A percentile compares a stretch with the other conserved stretches of the same genome.
These are phyloP conservation scores for Meghimatium bilineatum DNA, from an alignment of 2,888 invertebrate genomes.

Conservation along the genomic window DNA sequence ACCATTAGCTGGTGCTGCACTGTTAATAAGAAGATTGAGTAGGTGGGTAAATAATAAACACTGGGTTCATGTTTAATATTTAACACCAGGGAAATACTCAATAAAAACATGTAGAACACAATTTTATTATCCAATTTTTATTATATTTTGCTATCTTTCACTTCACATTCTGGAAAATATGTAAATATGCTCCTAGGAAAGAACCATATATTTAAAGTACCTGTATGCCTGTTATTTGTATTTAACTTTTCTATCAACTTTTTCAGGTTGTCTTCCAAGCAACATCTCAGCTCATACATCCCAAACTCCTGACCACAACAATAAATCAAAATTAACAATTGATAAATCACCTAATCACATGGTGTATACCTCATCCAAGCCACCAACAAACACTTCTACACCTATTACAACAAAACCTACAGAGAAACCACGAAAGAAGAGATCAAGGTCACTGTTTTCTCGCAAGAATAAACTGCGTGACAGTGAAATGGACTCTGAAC, in stretches of 20 bases:
- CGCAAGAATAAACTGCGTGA: conserved; percentile 45
- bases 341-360: conserved; percentile 11
- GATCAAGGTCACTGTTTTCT: conserved; percentile 46
- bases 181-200: too few relatives aligned
- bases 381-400: conserved; percentile 5
- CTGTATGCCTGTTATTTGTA: background rate
- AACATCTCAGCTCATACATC: background rate
- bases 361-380: background rate
- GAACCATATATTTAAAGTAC: too few relatives aligned
- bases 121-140: too few relatives aligned
- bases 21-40: too few relatives aligned
- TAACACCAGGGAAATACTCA: too few relatives aligned
- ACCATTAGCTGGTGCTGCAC: too few relatives aligned
- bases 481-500: conserved; percentile 28
- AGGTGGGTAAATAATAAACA: too few relatives aligned
- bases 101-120: too few relatives aligned
- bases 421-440: conserved; percentile 44
- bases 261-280: conserved; percentile 25
- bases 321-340: conserved; percentile 9
- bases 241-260: background rate
- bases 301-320: background rate
- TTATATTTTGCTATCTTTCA: too few relatives aligned
- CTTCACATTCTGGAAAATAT: too few relatives aligned
- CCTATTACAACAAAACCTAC: conserved; percentile 7
- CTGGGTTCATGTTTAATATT: too few relatives aligned